Conservation (phyloP, 1,140 invertebrate species). For the Zaprionus vittiger region DNA sequence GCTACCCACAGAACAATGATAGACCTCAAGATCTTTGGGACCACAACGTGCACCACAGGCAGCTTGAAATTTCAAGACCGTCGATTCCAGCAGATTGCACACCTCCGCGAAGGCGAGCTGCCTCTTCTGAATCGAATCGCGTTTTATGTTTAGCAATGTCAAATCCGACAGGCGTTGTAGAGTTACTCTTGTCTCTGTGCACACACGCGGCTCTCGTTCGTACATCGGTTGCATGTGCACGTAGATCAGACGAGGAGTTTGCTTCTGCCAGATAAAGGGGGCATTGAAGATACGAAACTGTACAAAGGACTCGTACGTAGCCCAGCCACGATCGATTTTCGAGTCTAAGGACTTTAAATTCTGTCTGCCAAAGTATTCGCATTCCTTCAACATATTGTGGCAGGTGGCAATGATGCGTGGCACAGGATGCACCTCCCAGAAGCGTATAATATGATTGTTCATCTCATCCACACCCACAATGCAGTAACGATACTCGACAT, state of each 20-base stretch:
- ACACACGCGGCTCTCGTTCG: background rate
- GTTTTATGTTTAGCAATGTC: background rate
- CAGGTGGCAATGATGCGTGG: conserved; percentile 86
- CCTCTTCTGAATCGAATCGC: conserved; percentile 85
- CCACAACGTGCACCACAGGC: conserved; percentile 48
- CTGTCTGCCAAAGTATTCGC: conserved; percentile 88
- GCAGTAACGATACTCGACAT: conserved; percentile 92
- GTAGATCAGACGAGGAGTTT: conserved; percentile 88
- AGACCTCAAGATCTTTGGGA: conserved; percentile 51
- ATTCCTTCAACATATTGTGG: conserved; percentile 67
- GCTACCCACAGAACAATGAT: conserved; percentile 49
- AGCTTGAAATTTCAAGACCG: conserved; percentile 49
- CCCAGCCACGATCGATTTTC: conserved; percentile 92
- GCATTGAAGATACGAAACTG: conserved; percentile 94
- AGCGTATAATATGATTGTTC: conserved; percentile 88
- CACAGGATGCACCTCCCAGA: conserved; percentile 92
- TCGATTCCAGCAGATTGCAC: conserved; percentile 44
- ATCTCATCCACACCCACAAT: conserved; percentile 87
- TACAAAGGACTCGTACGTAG: conserved; percentile 92
- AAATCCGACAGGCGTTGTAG: background rate
- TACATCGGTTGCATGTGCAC: conserved; percentile 90
- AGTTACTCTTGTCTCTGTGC: background rate
- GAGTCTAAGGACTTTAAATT: conserved; percentile 76
- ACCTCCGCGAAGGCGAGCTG: conserved; percentile 54
- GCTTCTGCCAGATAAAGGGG: conserved; percentile 88